Evolutionary conservation across 2,797 vertebrate species (phyloP), one percentile per base, ranked within the genome.

Genomic region (Betta splendens): DNA sequence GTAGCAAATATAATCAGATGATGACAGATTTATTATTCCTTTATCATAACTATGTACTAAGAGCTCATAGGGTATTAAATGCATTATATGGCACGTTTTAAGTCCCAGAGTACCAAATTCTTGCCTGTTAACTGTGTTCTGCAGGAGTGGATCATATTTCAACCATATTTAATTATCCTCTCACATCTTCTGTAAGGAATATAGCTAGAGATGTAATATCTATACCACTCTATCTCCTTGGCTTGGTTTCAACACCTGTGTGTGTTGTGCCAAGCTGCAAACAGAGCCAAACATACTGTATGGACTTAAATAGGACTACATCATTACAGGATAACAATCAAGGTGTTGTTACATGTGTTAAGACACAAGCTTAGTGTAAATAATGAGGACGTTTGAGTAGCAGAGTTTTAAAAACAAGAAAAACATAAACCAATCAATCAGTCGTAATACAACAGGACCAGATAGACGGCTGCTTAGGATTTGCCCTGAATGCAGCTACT

Each of bases 61-160:
- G 65, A 63, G 31, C 51, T 59, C 31, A 69, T 46, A 59, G 45
- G 52, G 68, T 76, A 51, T 63, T 64, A 37, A 76, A 73, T 57
- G 72, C 68, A 72, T 69, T 67, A 64, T 36, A 51, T 26, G 16
- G 44, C 50, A 66, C 60, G 55, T 69, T 71, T 87, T 75, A 79
- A 82, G 69, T 83, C 73, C 59, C 74, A 77, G 35, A 13, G 71
- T 68, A 65, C 59, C 59, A 75, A 76, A 81, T 87, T 85, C 81
- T 65, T 72, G 47, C 77, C 49, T 69, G 66, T 76, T 85, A 69
- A 77, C 81, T 35, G 15, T 7, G 75, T 47, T 62, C 80, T 70
- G 61, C 55, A 71, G 77, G 60, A 75, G 63, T 69, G 54, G 33
- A 69, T 85, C 79, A 80, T 79, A 57, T 12, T 9, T 61, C 65